Evolutionary conservation across 2,888 invertebrate species (phyloP).

Genomic region (Calameuta filiformis): DNA sequence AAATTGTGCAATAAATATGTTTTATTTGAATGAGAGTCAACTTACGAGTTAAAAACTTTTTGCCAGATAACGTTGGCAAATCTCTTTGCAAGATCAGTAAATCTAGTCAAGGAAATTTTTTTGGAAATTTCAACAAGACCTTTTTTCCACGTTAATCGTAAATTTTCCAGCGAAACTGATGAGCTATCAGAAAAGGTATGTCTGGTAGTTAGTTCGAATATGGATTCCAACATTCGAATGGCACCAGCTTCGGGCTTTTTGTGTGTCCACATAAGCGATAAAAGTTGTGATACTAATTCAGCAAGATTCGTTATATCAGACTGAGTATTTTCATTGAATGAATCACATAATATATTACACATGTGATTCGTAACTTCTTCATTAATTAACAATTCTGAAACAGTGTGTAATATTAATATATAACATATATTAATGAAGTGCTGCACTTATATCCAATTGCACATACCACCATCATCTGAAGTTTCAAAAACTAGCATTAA

Average conservation of each 20-base stretch:
- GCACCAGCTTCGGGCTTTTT: slow-evolving; percentile 35
- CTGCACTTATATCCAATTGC: neutral
- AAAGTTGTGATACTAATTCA: slow-evolving; percentile 40
- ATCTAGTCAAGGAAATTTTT: slow-evolving; percentile 38
- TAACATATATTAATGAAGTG: neutral
- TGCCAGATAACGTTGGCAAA: slow-evolving; percentile 56
- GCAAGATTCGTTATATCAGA: slow-evolving; percentile 29
- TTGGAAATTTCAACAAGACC: slow-evolving; percentile 42
- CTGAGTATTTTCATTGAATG: slow-evolving; percentile 43
- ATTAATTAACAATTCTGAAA: slow-evolving; percentile 66
- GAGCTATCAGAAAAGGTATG: slow-evolving; percentile 22
- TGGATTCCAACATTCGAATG: slow-evolving; percentile 44
- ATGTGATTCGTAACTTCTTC: slow-evolving; percentile 62
- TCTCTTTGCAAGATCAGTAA: slow-evolving; percentile 51
- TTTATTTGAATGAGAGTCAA: slow-evolving; percentile 15
- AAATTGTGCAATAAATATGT: slow-evolving; percentile 16
- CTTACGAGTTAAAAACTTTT: slow-evolving; percentile 50
- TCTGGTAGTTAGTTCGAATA: slow-evolving; percentile 46
- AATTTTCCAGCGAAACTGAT: slow-evolving; percentile 24
- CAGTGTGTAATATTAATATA: neutral
- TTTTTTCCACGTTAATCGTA: slow-evolving; percentile 43
- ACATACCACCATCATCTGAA: slow-evolving; percentile 62
- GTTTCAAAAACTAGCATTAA: slow-evolving; percentile 51
- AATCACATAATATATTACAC: slow-evolving; percentile 60
- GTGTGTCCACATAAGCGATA: slow-evolving; percentile 44